These are phyloP conservation scores for Hylaea fasciaria DNA, from an alignment of 2,888 invertebrate genomes.

Conservation along the genomic window DNA sequence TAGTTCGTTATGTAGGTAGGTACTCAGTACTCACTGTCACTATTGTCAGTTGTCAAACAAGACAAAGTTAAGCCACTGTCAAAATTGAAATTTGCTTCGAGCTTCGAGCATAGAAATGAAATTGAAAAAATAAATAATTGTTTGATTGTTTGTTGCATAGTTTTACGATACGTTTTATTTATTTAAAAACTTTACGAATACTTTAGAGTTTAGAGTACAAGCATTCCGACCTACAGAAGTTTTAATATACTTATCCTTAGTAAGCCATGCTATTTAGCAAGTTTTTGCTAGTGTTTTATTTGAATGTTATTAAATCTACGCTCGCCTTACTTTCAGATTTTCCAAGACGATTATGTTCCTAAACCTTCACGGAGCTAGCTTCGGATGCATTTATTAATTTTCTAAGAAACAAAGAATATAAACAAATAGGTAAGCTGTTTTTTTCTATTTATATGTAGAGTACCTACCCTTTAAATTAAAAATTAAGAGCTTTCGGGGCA, in stretches of 20 bases:
- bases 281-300: neutral
- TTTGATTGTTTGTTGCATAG: neutral
- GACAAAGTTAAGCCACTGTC: too few species aligned
- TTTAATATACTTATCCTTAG: conserved; percentile 1
- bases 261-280: conserved; percentile 8
- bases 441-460: neutral
- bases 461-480: too few species aligned
- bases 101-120: too few species aligned
- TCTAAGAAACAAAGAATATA: conserved; percentile 1
- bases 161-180: neutral
- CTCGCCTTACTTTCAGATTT: conserved; percentile 30
- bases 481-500: too few species aligned
- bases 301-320: neutral
- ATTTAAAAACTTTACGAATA: conserved; percentile 1
- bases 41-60: too few species aligned
- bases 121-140: neutral
- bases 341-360: conserved; percentile 18
- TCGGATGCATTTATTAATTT: conserved; percentile 16
- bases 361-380: conserved; percentile 12
- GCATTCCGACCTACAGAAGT: conserved; percentile 9
- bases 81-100: too few species aligned
- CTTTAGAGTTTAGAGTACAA: too few species aligned
- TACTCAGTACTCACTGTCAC: too few species aligned
- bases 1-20: too few species aligned
- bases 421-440: conserved; percentile 17